phyloP scores from a whole-genome alignment of 2,888 invertebrate genomes.

The Cabera pusaria region DNA sequence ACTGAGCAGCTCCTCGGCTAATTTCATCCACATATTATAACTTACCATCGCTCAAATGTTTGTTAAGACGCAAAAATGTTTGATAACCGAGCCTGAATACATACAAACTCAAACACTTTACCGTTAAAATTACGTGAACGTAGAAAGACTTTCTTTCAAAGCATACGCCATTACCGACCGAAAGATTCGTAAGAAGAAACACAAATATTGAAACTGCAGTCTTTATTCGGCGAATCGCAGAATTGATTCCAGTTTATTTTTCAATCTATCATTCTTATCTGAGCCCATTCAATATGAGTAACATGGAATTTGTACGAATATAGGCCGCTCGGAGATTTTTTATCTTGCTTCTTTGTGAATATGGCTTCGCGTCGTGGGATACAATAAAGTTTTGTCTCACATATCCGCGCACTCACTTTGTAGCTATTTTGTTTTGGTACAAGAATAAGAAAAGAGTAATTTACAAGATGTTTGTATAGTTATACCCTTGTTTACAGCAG shows the following conservation, averaged over 20 bases:
- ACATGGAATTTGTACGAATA: slow-evolving; percentile 31
- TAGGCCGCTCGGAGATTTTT: slow-evolving; percentile 21
- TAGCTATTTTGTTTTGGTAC: slow-evolving; percentile 7
- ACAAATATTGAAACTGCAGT: slow-evolving; percentile 22
- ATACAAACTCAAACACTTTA: too few species aligned
- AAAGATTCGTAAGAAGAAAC: slow-evolving; percentile 15
- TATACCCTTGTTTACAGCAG: too few species aligned
- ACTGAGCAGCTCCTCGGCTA: too few species aligned
- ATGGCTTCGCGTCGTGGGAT: slow-evolving; percentile 14
- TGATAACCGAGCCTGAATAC: too few species aligned
- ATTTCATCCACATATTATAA: too few species aligned
- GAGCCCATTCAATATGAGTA: slow-evolving; percentile 36
- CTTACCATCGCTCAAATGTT: too few species aligned
- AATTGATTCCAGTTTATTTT: slow-evolving; percentile 46
- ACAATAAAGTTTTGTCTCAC: slow-evolving; percentile 23
- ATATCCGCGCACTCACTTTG: slow-evolving; percentile 9
- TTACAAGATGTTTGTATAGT: too few species aligned
- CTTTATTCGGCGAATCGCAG: slow-evolving; percentile 33
- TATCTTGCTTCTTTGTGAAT: slow-evolving; percentile 25
- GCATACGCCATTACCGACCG: too few species aligned
- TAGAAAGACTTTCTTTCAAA: slow-evolving; percentile 4
- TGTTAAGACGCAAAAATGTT: too few species aligned
- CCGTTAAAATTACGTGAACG: too few species aligned
- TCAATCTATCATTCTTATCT: slow-evolving; percentile 41
- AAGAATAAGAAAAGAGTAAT: not conserved